Conservation (phyloP, 2,888 invertebrate genomes). For the Octonoba sinensis region DNA sequence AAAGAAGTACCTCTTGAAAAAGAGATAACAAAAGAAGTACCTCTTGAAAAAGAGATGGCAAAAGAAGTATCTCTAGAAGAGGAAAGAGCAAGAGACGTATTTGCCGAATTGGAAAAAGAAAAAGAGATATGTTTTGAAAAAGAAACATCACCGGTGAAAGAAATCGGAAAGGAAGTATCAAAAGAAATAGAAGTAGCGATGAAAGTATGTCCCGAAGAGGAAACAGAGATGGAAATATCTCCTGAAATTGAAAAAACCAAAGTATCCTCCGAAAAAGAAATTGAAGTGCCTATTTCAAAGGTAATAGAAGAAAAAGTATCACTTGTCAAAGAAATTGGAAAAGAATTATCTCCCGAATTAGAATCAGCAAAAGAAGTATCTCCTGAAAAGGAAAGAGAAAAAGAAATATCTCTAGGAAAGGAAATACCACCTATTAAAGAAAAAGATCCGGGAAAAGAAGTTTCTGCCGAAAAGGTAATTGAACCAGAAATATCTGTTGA, state of each 20-base stretch:
- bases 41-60: neutral
- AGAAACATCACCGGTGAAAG: conserved; percentile 5
- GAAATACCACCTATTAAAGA: neutral
- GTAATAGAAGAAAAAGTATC: neutral
- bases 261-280: conserved; percentile 4
- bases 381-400: neutral
- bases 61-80: neutral
- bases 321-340: neutral
- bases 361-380: neutral
- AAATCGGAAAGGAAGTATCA: neutral
- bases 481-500: neutral
- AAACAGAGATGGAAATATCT: neutral
- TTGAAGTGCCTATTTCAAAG: neutral
- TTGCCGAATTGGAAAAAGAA: neutral
- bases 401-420: too few species aligned
- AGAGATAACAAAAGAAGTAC: neutral
- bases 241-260: conserved; percentile 13
- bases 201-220: neutral
- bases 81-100: neutral
- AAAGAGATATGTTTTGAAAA: conserved; percentile 12
- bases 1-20: neutral
- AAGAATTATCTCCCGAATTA: neutral
- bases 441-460: neutral
- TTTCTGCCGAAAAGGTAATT: neutral
- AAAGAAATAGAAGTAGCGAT: neutral